Evolutionary conservation across 2,888 invertebrate species (phyloP).

Genomic region (Branchipolynoe longqiensis): DNA sequence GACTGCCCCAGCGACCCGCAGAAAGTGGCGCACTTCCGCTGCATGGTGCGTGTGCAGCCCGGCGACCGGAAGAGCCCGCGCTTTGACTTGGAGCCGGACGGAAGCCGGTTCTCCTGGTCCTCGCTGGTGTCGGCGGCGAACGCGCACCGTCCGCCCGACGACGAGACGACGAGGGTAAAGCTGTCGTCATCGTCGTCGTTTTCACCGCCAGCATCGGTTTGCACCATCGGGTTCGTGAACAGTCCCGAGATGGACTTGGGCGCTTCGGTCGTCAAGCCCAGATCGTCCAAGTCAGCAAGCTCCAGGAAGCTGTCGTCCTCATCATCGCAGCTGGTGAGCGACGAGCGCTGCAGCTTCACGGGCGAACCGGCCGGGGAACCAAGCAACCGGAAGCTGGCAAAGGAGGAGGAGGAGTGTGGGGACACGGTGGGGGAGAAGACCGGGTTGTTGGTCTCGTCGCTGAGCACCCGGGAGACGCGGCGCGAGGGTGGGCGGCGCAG

Average conservation of each 20-base stretch:
- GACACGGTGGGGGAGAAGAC: constrained; percentile 73
- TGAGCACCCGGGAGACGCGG: constrained; percentile 67
- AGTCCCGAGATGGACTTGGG: constrained; percentile 70
- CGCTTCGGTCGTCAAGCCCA: constrained; percentile 43
- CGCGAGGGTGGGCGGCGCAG: constrained; percentile 71
- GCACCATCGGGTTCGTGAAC: constrained; percentile 72
- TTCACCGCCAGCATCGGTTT: too few species aligned
- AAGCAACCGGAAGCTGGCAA: constrained; percentile 71
- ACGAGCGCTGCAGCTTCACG: constrained; percentile 60
- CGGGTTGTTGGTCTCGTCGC: constrained; percentile 70
- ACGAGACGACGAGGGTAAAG: too few species aligned
- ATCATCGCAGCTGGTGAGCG: constrained; percentile 66
- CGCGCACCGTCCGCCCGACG: background rate
- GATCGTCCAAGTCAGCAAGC: constrained; percentile 51
- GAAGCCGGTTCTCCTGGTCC: constrained; percentile 19
- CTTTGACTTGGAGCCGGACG: background rate
- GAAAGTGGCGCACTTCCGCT: constrained; percentile 78
- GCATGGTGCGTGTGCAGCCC: constrained; percentile 57
- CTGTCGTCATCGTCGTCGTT: background rate
- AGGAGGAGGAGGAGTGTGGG: constrained; percentile 77
- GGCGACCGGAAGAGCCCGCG: constrained; percentile 62
- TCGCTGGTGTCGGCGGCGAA: background rate
- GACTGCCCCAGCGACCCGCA: background rate
- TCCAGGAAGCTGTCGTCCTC: constrained; percentile 78
- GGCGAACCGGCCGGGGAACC: constrained; percentile 49